These are phyloP conservation scores for Brachyalestes nurse DNA, from an alignment of 2,797 vertebrate species.

Conservation along the genomic window DNA sequence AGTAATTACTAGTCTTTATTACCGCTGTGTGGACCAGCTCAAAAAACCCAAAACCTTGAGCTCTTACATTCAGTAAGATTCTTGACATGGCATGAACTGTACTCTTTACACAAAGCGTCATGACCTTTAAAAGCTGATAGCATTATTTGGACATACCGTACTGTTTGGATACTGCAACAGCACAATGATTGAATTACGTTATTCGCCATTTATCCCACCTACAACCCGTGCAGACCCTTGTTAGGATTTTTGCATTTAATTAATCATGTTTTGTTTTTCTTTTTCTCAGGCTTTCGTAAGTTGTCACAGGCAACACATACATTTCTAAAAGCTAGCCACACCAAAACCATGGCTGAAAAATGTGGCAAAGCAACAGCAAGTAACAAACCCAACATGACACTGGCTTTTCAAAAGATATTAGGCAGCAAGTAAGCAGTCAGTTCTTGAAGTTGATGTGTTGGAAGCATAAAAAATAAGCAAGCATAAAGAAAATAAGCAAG, in stretches of 20 bases:
- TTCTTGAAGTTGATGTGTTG: too few relatives aligned
- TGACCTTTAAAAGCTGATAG: not conserved
- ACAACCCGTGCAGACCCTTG: not conserved
- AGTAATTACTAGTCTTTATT: not conserved
- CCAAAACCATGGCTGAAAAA: not conserved
- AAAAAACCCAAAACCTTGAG: slow-evolving; percentile 3
- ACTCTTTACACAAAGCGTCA: not conserved
- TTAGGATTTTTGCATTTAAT: not conserved
- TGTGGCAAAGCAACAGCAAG: not conserved
- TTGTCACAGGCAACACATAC: too few relatives aligned
- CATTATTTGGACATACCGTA: not conserved
- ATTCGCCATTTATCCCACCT: too few relatives aligned
- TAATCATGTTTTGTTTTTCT: not conserved
- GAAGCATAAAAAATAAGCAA: too few relatives aligned
- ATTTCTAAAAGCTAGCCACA: slow-evolving; percentile 5
- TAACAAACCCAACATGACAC: too few relatives aligned
- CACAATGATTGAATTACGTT: not conserved
- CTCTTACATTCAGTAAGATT: not conserved
- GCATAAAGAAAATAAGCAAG: too few relatives aligned
- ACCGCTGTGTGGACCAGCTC: slow-evolving; percentile 6
- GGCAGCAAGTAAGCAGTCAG: too few relatives aligned
- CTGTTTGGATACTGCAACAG: not conserved
- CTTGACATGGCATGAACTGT: not conserved
- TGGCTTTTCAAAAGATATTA: too few relatives aligned
- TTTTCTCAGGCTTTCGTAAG: not conserved